Base-by-base conservation (phyloP, 1,140 invertebrate genomes). In the Aphidius gifuensis region DNA sequence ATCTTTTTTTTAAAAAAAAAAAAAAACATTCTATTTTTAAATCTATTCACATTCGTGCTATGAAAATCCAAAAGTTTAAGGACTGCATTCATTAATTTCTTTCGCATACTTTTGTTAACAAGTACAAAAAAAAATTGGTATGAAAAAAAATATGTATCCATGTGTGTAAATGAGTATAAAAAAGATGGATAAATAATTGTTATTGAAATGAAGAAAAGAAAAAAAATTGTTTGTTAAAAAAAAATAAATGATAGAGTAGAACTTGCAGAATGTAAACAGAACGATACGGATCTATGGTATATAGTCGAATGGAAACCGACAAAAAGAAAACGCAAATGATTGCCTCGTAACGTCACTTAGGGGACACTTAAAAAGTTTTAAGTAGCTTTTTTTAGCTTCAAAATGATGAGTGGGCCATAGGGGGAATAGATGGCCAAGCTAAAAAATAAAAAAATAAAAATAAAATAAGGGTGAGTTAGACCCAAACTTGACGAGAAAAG, bases 311-410 rank as follows among this genome's bases (percentile, higher is more conserved):
- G 66, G 59, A 67, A 68, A 68, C 62, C 62, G 64, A 66, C 58
- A 63, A 64, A 60, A 60, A 61, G 51, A 61, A 68, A 73, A 71
- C 58, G 58, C 61, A 65, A 72, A 72, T 72, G 71, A 75, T 72
- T 71, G 68, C 64, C 67, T 65, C 68, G 68, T 69, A 69, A 72
- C 66, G 65, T 71, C 67, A 68, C 66, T 69, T 70, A 72, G 66
- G 66, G 67, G 68, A 69, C 68, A 70, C 68, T 75, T 74, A 69
- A 68, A 72, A 74, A 71, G 65, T 75, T 73, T 72, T 71, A 73
- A 73, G 69, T 73, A 73, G 68, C 66, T 67, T 65, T 66, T 67
- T 67, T 58, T 58, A 65, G 40, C 39, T 11, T n/a, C 50, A 7
- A 53, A 39, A 55, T 38, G 39, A 53, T 38, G n/a, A 40, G 23